Conservation (phyloP, 2,797 vertebrate genomes). For the Taeniopygia guttata region DNA sequence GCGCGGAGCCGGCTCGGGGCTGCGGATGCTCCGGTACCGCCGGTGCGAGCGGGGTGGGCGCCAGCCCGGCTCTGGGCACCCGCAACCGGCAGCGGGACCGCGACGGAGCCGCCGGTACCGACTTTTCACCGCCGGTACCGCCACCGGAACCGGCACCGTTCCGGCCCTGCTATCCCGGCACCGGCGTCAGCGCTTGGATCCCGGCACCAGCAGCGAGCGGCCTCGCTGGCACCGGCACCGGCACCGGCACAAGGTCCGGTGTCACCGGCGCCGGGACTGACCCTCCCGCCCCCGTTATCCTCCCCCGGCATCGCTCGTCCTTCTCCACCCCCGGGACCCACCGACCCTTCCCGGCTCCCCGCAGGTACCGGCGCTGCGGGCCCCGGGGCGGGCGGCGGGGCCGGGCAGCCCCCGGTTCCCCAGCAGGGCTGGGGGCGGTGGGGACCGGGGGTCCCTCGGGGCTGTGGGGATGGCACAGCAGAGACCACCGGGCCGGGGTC, state of each 20-base stretch:
- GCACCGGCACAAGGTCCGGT: neutral
- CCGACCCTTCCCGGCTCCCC: neutral
- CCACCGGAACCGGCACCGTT: neutral
- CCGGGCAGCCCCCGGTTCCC: neutral
- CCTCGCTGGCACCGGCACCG: neutral
- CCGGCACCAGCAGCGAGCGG: neutral
- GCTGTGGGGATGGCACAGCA: neutral
- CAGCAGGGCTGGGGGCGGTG: neutral
- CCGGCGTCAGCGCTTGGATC: neutral
- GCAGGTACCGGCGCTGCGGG: conserved; percentile 26
- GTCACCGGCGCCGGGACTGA: neutral
- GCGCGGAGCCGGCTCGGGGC: neutral
- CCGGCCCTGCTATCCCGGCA: neutral
- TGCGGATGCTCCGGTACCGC: neutral
- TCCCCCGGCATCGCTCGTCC: neutral
- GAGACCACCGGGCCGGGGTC: neutral
- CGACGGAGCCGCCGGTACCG: neutral
- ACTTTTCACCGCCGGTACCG: neutral
- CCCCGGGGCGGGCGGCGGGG: neutral
- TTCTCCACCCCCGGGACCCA: neutral
- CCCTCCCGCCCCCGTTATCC: neutral
- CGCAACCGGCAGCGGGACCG: neutral
- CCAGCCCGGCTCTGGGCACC: neutral
- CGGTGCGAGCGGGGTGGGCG: neutral
- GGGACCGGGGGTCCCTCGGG: neutral